Evolutionary conservation across 2,797 vertebrate species (phyloP), one percentile per base, ranked within the genome.

Genomic region (Pyrrhura leucotis): DNA sequence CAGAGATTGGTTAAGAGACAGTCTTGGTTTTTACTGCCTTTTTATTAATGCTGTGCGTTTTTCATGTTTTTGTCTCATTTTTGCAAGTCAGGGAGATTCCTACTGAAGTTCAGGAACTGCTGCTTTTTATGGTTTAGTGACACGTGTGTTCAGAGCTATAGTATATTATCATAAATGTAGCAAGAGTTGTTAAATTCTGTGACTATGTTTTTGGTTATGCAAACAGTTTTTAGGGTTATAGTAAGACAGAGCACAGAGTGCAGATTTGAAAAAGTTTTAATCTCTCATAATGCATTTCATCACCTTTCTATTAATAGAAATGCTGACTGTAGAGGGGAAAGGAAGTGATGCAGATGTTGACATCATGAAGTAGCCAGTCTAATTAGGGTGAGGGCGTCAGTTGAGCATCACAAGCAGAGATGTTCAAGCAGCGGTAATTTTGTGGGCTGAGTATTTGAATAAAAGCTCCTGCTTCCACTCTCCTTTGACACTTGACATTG

Each of bases 401-500:
- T 58, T 26, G 45, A 31, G 31, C 28, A 31, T 35, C 26, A 20
- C 29, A 20, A 21, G 15, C 14, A 33, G 56, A n/a, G 53, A 18
- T 28, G 22, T 54, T 69, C 72, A 73, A 67, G 22, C 14, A 29
- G 56, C 6, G 7, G 31, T 69, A 23, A 39, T 83, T 91, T 77
- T 79, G 47, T 73, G 31, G 63, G 28, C 33, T 87, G n/a, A 73
- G 58, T 33, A 26, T 68, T 82, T 58, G 42, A 89, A 56, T 59
- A 65, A 75, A 50, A 76, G 25, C 42, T 63, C 7, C 29, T 90
- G 21, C 51, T 91, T 71, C 53, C 28, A 8, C n/a, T 62, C 69
- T 71, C 21, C 65, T 71, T 77, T 72, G 50, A 78, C 69, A 61
- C 79, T 93, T 85, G 79, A 69, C 50, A 45, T 14, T 88, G 85